phyloP scores from a whole-genome alignment of 1,140 invertebrate species.

The Cecropterus lyciades region DNA sequence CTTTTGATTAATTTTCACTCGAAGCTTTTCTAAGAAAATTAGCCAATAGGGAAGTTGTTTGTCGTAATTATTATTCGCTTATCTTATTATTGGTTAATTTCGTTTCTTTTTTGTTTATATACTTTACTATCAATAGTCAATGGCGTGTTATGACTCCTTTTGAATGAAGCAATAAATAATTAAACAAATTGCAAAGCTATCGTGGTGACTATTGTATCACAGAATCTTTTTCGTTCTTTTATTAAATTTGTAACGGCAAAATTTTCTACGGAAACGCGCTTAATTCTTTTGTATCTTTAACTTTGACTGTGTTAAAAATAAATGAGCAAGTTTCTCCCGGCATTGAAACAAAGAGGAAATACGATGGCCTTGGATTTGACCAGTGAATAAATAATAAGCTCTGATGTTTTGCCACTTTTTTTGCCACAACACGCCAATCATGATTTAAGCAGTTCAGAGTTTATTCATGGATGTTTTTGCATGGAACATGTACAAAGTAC shows the following conservation, averaged over 20 bases:
- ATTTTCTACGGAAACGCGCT: too few species aligned
- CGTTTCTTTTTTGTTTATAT: too few species aligned
- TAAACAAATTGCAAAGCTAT: too few species aligned
- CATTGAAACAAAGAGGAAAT: constrained; percentile 1
- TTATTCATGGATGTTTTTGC: constrained; percentile 36
- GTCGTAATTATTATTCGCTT: neutral
- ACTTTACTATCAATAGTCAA: too few species aligned
- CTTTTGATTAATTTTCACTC: constrained; percentile 3
- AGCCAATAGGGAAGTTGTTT: neutral
- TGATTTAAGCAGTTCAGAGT: constrained; percentile 29
- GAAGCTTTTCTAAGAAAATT: neutral
- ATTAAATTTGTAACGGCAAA: too few species aligned
- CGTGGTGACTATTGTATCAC: too few species aligned
- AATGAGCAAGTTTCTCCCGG: too few species aligned
- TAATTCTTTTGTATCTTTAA: too few species aligned
- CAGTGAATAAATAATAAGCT: constrained; percentile 29
- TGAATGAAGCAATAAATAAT: too few species aligned
- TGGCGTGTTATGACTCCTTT: too few species aligned
- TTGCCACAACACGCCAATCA: constrained; percentile 29
- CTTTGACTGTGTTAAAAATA: neutral
- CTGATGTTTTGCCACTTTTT: constrained; percentile 26
- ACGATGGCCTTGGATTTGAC: constrained; percentile 4
- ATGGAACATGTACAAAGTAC: constrained; percentile 38
- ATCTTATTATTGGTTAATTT: too few species aligned
- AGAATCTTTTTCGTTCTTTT: too few species aligned